Base-by-base conservation (phyloP, 2,797 vertebrate genomes). In the Ammospiza maritima region DNA sequence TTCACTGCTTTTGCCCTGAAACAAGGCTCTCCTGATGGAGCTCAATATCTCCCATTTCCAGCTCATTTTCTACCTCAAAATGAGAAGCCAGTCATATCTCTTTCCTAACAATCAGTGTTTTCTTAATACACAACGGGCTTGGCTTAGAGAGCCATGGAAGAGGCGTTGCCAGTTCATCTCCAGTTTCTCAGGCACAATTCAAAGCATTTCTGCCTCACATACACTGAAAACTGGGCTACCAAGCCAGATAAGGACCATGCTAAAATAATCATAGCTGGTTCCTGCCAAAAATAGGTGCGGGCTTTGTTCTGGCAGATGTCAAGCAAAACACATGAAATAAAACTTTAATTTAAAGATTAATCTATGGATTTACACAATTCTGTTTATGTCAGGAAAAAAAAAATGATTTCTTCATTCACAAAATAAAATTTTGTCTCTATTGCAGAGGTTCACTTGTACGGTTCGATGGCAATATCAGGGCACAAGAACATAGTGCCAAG, bases 331-430 rank as follows among this genome's bases (percentile, higher is more conserved):
- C 60, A 84, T 0, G 3, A 91, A 71, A 12, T n/a, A 60, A 83
- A 4, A 26, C 14, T 64, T 94, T 20, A 54, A 66, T 76, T 89
- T 88, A 30, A 73, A 83, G 64, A 88, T 53, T n/a, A 70, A 90
- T 78, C 47, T 74, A 12, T 56, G 78, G 47, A 86, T 5, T 44
- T 42, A 69, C 7, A 86, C 2, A 0, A 71, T 44, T 84, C 78
- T 67, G 21, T 78, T 76, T 83, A n/a, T 2, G 3, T 54, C 38
- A 56, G 64, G 21, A 17, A 85, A 16, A 40, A 16, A 40, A 16
- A 40, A 74, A 67, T 19, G 2, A 70, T 20, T 93, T 81, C 27
- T 65, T 91, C 25, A 25, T 32, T 76, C 34, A 85, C 64, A 53
- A 80, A 74, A 56, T 38, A 54, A 29, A 70, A 70, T 12, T 70